phyloP scores from a whole-genome alignment of 2,113 vertebrate species.

The Equus przewalskii region DNA sequence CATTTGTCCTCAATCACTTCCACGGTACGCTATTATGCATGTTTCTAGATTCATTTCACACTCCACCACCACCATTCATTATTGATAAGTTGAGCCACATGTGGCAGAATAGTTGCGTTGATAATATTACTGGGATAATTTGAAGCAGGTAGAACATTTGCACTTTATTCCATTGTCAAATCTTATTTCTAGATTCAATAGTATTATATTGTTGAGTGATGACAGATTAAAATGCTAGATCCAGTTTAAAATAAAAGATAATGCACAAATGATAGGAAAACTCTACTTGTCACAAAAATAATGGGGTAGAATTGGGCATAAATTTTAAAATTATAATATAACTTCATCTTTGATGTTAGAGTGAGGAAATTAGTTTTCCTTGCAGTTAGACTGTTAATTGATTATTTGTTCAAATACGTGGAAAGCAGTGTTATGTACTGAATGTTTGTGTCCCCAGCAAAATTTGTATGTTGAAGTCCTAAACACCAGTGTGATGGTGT shows the following conservation, averaged over 20 bases:
- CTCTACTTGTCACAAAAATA: neutral
- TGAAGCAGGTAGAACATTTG: neutral
- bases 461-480: neutral
- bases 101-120: neutral
- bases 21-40: neutral
- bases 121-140: neutral
- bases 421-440: neutral
- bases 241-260: neutral
- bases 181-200: neutral
- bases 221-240: neutral
- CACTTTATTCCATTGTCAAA: neutral
- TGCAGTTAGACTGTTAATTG: neutral
- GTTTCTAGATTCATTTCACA: neutral
- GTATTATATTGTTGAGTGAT: neutral
- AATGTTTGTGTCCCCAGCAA: neutral
- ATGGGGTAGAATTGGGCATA: neutral
- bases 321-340: constrained; percentile 28
- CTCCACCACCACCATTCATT: neutral
- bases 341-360: neutral
- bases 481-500: neutral
- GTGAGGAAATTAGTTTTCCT: neutral
- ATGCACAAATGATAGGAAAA: neutral
- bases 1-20: neutral
- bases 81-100: neutral
- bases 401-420: neutral